Evolutionary conservation across 2,113 vertebrate species (phyloP), one percentile per base, ranked within the genome.

Genomic region (Pan paniscus): DNA sequence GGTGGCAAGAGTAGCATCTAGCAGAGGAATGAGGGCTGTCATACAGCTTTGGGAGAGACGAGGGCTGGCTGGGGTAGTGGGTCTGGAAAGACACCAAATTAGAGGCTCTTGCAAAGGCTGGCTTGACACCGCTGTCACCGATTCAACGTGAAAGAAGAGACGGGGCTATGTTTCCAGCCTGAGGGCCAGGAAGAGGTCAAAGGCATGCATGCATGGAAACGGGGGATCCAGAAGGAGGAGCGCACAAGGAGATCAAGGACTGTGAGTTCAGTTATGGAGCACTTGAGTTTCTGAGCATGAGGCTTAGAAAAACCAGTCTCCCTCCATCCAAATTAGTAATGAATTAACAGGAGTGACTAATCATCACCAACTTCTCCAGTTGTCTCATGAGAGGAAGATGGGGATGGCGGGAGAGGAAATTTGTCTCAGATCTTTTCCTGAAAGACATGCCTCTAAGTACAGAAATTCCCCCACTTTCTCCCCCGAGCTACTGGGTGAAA

Each of bases 361-460:
- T 35, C 43, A 40, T 55, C 86, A 50, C 93, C 68, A 35, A 73
- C 50, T 91, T 94, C 43, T 81, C n/a, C 82, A 75, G 72, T 25
- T 40, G 52, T 84, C 90, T 97, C 87, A 40, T 8, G 89, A 95
- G 82, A 64, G 78, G 82, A 95, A 96, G 95, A 78, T 83, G 16
- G 89, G 59, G 43, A 91, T 6, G 22, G 35, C 25, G 13, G 64
- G 50, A 57, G 3, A 95, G 38, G 84, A 89, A 38, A 57, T 76
- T 59, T 64, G 12, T 83, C 88, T 90, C 85, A 30, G 17, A 57
- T 80, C 73, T 61, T 91, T 93, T 97, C 93, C 94, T 86, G 82
- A 96, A 82, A 92, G 89, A 55, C 55, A 38, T 8, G 32, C 14
- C 52, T 89, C 89, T 73, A 96, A 87, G 70, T 57, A 50, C 43